Conservation (phyloP, 1,140 invertebrate genomes). For the Tetramorium simillimum region DNA sequence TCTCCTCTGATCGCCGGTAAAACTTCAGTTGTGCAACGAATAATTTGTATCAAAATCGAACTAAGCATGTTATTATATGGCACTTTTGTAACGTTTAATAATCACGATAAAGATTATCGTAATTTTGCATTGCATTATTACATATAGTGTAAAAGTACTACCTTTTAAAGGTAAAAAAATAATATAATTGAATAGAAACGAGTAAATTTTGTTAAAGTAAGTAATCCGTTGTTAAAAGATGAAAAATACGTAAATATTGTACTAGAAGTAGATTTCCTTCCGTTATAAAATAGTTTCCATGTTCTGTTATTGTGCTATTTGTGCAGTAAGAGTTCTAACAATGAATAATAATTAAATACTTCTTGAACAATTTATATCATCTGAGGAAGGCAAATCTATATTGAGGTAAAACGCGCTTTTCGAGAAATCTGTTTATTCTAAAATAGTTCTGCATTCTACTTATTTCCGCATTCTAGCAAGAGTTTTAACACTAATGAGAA, state of each 20-base stretch:
- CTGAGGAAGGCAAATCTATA: not conserved
- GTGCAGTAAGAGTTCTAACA: not conserved
- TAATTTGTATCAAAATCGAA: not conserved
- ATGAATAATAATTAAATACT: constrained; percentile 13
- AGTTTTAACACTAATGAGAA: not conserved
- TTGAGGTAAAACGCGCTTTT: not conserved
- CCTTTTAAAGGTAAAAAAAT: not conserved
- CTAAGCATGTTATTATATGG: not conserved
- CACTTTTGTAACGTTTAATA: not conserved
- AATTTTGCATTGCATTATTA: not conserved
- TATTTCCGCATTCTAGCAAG: not conserved
- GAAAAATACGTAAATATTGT: not conserved
- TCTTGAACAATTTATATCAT: constrained; percentile 2
- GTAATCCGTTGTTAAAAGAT: not conserved
- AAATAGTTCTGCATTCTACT: not conserved
- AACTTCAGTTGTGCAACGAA: not conserved
- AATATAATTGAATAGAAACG: not conserved
- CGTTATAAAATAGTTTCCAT: not conserved
- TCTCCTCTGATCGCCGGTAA: not conserved
- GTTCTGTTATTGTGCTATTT: not conserved
- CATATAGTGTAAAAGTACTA: not conserved
- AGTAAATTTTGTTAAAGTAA: not conserved
- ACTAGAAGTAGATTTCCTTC: not conserved
- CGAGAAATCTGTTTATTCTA: not conserved
- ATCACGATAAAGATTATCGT: not conserved